Evolutionary conservation across 2,888 invertebrate species (phyloP).

Genomic region (Holacanthella duospinosa): DNA sequence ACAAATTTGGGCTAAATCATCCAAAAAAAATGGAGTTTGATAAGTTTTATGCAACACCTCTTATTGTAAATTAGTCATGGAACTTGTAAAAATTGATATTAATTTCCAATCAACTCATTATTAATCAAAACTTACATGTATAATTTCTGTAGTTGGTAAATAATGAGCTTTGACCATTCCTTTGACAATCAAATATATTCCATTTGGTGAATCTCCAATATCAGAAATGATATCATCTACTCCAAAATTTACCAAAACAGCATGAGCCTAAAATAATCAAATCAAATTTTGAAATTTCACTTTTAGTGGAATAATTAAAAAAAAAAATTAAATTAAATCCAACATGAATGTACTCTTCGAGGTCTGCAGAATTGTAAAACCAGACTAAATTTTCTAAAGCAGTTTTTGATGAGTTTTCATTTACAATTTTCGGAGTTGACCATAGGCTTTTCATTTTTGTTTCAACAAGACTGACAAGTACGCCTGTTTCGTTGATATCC

Average conservation of each 20-base stretch:
- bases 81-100: no score
- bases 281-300: not conserved
- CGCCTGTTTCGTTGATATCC: slow-evolving; percentile 50
- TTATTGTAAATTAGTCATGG: no score
- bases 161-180: slow-evolving; percentile 43
- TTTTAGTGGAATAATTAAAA: no score
- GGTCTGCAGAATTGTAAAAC: no score
- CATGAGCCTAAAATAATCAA: not conserved
- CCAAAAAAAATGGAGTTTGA: no score
- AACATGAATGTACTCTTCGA: no score
- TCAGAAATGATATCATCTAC: slow-evolving; percentile 34
- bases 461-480: slow-evolving; percentile 48
- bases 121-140: slow-evolving; percentile 14
- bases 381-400: slow-evolving; percentile 38
- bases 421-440: slow-evolving; percentile 40
- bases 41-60: no score
- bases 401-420: slow-evolving; percentile 41
- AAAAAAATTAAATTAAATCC: no score
- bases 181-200: slow-evolving; percentile 44
- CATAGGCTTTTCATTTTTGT: slow-evolving; percentile 46
- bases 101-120: not conserved
- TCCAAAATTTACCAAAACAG: not conserved
- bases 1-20: no score
- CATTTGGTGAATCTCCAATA: slow-evolving; percentile 41
- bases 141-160: slow-evolving; percentile 41